Base-by-base conservation (phyloP, 2,888 invertebrate species). In the Scaptodrosophila latifasciaeformis region DNA sequence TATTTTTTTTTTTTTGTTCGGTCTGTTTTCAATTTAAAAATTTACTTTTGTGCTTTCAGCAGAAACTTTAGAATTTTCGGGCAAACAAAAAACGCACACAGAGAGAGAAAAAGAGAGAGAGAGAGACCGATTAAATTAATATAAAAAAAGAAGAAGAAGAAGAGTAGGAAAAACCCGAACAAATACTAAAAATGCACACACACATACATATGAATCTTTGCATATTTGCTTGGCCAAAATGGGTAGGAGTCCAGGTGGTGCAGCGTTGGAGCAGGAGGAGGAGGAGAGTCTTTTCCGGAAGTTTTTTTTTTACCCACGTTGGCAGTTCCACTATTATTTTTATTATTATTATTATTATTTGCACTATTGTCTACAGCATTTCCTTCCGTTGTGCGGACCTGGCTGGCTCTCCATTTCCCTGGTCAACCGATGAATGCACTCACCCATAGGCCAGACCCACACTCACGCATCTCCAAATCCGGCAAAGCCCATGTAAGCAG, bases 291-390 rank as follows among this genome's bases (percentile, higher is more conserved):
- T n/a, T n/a, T n/a, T n/a, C n/a, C n/a, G n/a, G n/a, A n/a, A n/a
- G n/a, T n/a, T n/a, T n/a, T n/a, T n/a, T n/a, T n/a, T n/a, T n/a
- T n/a, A n/a, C n/a, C n/a, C n/a, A n/a, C n/a, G n/a, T n/a, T n/a
- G n/a, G n/a, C n/a, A n/a, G 49, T 61, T 30, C 34, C 45, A 39
- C 39, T 54, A 30, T 45, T 51, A 43, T 21, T 24, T 17, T 49
- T 52, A 43, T 34, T 27, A 51, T 59, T 62, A 56, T 65, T 62
- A 55, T 64, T 65, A 65, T 66, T 66, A 59, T 62, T 66, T 62
- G 57, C 45, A 59, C 54, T 51, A 55, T 55, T 65, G 67, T 65
- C 62, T 67, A 56, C 57, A 62, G 49, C 56, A 55, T 63, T 66
- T 55, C 62, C 65, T 65, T 49, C 62, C 56, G 54, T 51, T 52